These are phyloP conservation scores for Holcopasites calliopsidis DNA, from an alignment of 1,140 invertebrate genomes.

Conservation along the genomic window DNA sequence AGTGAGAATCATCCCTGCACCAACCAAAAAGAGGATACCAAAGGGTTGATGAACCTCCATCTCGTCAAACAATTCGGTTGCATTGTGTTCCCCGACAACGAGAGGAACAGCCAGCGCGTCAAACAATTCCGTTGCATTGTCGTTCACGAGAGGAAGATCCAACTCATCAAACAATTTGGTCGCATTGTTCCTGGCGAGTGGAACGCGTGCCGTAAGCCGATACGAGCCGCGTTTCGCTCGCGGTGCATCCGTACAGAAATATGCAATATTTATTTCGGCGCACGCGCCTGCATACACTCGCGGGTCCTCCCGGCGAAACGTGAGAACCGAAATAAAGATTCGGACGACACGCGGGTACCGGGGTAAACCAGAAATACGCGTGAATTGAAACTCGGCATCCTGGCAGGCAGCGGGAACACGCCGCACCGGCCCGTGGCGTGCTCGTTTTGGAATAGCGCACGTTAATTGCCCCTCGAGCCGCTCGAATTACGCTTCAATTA, in stretches of 20 bases:
- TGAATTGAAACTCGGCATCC: conserved; percentile 48
- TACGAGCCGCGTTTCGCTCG: conserved; percentile 52
- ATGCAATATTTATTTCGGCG: conserved; percentile 62
- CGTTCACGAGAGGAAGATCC: too few species aligned
- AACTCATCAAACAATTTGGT: neutral
- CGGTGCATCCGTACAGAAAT: conserved; percentile 48
- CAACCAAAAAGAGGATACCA: too few species aligned
- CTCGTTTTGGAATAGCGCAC: conserved; percentile 41
- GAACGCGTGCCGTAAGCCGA: conserved; percentile 53
- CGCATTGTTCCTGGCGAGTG: neutral
- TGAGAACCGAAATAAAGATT: conserved; percentile 68
- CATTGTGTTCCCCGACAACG: too few species aligned
- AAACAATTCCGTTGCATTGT: too few species aligned
- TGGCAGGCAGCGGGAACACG: conserved; percentile 17
- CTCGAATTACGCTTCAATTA: conserved; percentile 47
- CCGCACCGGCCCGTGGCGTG: conserved; percentile 2
- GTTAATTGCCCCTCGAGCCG: conserved; percentile 40
- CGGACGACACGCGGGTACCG: conserved; percentile 55
- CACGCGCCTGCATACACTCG: conserved; percentile 27
- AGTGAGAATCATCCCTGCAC: too few species aligned
- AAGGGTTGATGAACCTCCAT: too few species aligned
- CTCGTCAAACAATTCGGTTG: too few species aligned
- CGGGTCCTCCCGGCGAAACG: conserved; percentile 51
- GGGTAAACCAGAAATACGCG: conserved; percentile 60
- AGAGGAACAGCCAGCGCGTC: too few species aligned